Evolutionary conservation across 1,140 invertebrate species (phyloP).

Genomic region (Drosophila sp.): DNA sequence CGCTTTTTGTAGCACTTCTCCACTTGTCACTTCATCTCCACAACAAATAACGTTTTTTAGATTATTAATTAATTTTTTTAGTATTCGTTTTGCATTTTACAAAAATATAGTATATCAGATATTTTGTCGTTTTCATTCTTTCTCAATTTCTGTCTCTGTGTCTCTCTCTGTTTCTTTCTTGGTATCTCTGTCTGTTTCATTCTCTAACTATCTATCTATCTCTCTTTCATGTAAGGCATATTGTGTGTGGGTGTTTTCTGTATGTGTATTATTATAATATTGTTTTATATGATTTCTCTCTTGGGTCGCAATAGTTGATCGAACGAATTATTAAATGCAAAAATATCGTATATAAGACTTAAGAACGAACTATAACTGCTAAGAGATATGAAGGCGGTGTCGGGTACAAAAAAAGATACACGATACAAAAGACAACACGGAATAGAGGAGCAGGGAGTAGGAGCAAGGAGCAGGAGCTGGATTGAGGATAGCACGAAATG

Average conservation of each 20-base stretch:
- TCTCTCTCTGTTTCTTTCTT: background rate
- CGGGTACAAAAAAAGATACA: slow-evolving; percentile 25
- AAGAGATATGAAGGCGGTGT: background rate
- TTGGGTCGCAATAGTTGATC: slow-evolving; percentile 33
- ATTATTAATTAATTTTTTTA: slow-evolving; percentile 18
- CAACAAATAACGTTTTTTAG: slow-evolving; percentile 53
- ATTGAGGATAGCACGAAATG: slow-evolving; percentile 22
- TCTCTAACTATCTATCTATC: slow-evolving; percentile 1
- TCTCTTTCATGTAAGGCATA: slow-evolving; percentile 49
- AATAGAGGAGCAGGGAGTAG: background rate
- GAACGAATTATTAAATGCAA: slow-evolving; percentile 19
- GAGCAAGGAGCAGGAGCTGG: too few species aligned
- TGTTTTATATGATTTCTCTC: slow-evolving; percentile 20
- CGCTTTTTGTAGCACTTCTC: slow-evolving; percentile 32
- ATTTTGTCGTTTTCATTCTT: slow-evolving; percentile 29
- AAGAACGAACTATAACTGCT: background rate
- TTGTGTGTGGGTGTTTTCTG: slow-evolving; percentile 34
- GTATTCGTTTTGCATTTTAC: slow-evolving; percentile 37
- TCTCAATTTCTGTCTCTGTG: slow-evolving; percentile 26
- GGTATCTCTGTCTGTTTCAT: background rate
- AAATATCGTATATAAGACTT: slow-evolving; percentile 9
- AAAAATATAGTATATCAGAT: slow-evolving; percentile 47
- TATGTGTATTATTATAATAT: slow-evolving; percentile 22
- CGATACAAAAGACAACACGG: slow-evolving; percentile 17
- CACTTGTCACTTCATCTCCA: background rate